A percentile compares a stretch with the other conserved stretches of the same genome.
Evolutionary conservation across 2,113 vertebrate genomes (phyloP).

Genomic region (Platycercus adscitus): DNA sequence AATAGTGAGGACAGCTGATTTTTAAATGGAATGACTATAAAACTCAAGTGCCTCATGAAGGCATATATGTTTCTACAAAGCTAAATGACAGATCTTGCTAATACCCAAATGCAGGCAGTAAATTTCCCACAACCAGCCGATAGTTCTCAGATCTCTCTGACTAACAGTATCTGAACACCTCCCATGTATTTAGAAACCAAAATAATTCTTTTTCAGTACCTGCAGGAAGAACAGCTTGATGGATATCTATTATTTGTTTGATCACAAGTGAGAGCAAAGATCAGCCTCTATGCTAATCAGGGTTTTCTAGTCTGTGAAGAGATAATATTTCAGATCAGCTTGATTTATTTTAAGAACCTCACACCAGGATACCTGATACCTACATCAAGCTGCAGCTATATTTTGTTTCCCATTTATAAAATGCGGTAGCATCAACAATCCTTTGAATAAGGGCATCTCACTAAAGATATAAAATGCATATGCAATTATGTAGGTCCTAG

Average conservation of each 20-base stretch:
- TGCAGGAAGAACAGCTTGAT: not conserved
- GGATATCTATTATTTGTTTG: conserved; percentile 1
- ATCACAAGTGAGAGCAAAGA: not conserved
- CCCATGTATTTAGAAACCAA: conserved; percentile 24
- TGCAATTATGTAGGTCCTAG: not conserved
- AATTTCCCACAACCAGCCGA: not conserved
- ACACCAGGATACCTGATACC: not conserved
- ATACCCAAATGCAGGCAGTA: conserved; percentile 35
- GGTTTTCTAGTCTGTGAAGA: not conserved
- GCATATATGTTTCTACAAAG: conserved; percentile 28
- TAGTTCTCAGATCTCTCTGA: not conserved
- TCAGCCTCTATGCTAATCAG: not conserved
- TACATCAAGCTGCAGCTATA: not conserved
- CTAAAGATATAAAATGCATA: not conserved
- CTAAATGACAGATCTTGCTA: conserved; percentile 33
- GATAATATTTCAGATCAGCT: not conserved
- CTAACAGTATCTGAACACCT: not conserved
- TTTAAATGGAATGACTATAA: conserved; percentile 35
- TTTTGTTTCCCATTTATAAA: not conserved
- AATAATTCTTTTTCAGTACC: not conserved
- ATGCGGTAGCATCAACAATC: not conserved
- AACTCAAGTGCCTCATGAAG: conserved; percentile 58
- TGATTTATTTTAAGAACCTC: not conserved
- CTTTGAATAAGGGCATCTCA: not conserved
- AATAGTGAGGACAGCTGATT: conserved; percentile 28